A percentile compares a stretch with the other conserved stretches of the same genome.
These are phyloP conservation scores for Pogonognathellus flavescens DNA, from an alignment of 1,140 invertebrate genomes.

Conservation along the genomic window DNA sequence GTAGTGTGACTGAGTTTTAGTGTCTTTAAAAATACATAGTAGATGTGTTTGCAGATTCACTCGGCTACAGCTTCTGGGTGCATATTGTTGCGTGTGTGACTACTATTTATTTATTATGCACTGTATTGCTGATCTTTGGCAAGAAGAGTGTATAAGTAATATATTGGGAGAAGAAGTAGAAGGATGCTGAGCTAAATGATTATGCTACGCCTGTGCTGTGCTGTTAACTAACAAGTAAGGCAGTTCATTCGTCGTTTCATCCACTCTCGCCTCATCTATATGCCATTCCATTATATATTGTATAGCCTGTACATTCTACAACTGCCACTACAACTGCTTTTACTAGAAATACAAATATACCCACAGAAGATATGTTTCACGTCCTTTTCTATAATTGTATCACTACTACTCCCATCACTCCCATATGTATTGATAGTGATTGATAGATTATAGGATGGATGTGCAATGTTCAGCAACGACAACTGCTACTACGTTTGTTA, in stretches of 20 bases:
- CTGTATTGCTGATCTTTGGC: conserved; percentile 42
- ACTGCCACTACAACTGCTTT: no score
- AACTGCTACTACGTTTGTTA: no score
- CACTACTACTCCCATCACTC: no score
- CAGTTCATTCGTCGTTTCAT: no score
- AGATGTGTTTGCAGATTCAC: no score
- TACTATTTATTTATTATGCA: conserved; percentile 44
- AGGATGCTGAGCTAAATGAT: conserved; percentile 15
- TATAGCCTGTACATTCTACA: no score
- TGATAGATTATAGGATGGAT: conserved; percentile 35
- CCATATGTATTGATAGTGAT: conserved; percentile 27
- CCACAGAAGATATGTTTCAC: no score
- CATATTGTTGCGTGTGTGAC: conserved; percentile 14
- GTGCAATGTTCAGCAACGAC: background rate
- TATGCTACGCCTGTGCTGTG: background rate
- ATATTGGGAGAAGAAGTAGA: background rate
- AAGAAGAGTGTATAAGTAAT: conserved; percentile 22
- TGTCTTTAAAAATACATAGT: conserved; percentile 32
- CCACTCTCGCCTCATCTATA: background rate
- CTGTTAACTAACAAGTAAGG: conserved; percentile 5
- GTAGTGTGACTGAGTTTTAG: background rate
- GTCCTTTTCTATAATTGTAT: no score
- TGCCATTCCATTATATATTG: background rate
- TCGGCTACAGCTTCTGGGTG: background rate
- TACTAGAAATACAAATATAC: no score